Base-by-base conservation (phyloP, 2,797 vertebrate genomes). In the Typhlichthys eigenmanni region DNA sequence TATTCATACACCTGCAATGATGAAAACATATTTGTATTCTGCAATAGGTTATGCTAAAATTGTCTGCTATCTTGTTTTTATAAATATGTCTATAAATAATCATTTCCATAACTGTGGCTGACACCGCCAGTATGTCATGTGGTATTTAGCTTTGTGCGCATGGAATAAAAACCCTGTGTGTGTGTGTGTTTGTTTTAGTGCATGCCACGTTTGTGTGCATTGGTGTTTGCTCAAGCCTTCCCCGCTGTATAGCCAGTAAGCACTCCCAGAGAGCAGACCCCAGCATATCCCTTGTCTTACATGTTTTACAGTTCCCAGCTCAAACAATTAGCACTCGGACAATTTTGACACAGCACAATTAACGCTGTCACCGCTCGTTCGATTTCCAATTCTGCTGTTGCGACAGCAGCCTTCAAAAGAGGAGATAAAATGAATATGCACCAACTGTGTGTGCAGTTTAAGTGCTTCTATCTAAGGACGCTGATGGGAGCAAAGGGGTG, bases 371-470 rank as follows among this genome's bases (percentile, higher is more conserved):
- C 87, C 87, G 69, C 79, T 85, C 71, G 75, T 91, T 94, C 90
- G 85, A 92, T 94, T 94, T 94, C 92, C 90, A 86, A 86, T 93
- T 93, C 89, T 83, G 92, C 89, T 86, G 89, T 63, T 75, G 66
- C 61, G 70, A 88, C 80, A 74, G 81, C 65, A 4, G 64, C 32
- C 8, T 71, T 75, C 64, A 68, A 83, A 88, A 85, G 68, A 68
- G 62, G 64, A 80, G 79, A 38, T 61, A 52, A 68, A 82, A 82
- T 72, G 80, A 77, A 74, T 68, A 72, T 49, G 51, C 58, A 46
- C 69, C 5, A 17, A 79, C 66, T 76, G 60, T 60, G 65, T 55
- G 68, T 62, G 68, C n/a, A 1, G 45, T 65, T 72, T 67, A 79
- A 83, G 51, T 64, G 71, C 81, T 72, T 48, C 67, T 13, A 56